Percentiles rank a stretch among this genome's conserved stretches.
Evolutionary conservation across 2,888 invertebrate genomes (phyloP).

Genomic region (Leptinotarsa juncta): DNA sequence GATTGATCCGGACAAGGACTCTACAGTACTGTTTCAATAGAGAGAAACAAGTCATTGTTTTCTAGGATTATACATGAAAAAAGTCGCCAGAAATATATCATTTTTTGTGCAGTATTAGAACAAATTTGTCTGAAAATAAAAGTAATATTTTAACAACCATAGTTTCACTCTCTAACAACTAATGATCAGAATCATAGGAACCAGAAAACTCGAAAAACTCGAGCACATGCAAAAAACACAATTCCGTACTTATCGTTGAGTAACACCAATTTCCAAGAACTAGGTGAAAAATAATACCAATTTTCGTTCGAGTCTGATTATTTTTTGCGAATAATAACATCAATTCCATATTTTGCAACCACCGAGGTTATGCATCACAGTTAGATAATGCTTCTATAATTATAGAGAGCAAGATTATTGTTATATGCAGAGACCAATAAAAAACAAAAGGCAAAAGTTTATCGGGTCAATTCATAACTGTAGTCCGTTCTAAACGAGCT

Average conservation of each 20-base stretch:
- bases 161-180: neutral
- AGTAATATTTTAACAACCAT: too few species aligned
- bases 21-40: too few species aligned
- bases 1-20: too few species aligned
- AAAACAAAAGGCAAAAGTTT: constrained; percentile 19
- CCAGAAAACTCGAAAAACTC: neutral
- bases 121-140: too few species aligned
- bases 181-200: neutral
- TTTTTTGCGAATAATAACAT: constrained; percentile 2
- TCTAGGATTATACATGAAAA: too few species aligned
- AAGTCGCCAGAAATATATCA: too few species aligned
- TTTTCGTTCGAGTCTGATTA: too few species aligned
- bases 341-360: constrained; percentile 16
- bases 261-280: too few species aligned
- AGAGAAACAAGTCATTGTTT: too few species aligned
- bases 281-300: too few species aligned
- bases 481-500: constrained; percentile 10
- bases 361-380: constrained; percentile 12
- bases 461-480: constrained; percentile 19
- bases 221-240: neutral
- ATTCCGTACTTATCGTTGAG: neutral
- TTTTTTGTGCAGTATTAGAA: too few species aligned
- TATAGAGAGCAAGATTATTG: constrained; percentile 7
- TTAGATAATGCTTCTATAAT: constrained; percentile 6
- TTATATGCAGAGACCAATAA: constrained; percentile 4